These are phyloP conservation scores for Glyphotaelius pellucidus DNA, from an alignment of 2,888 invertebrate species.

Conservation along the genomic window DNA sequence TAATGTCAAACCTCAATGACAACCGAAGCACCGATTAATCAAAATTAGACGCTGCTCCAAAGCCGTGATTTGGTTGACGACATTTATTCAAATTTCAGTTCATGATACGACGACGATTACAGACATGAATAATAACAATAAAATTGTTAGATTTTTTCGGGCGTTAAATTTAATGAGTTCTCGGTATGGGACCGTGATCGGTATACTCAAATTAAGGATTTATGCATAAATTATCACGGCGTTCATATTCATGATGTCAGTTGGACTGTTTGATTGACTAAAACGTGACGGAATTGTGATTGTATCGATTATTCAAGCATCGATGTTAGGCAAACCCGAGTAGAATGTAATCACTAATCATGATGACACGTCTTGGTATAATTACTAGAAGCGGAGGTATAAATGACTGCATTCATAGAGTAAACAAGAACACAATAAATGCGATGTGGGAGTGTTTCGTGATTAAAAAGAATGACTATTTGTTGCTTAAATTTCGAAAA, in stretches of 20 bases:
- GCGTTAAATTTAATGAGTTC: constrained; percentile 2
- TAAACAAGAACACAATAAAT: not conserved
- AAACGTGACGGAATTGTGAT: not conserved
- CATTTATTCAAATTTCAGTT: not conserved
- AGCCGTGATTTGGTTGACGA: not conserved
- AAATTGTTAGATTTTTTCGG: not conserved
- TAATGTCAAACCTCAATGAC: constrained; percentile 16
- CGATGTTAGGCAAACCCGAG: not conserved
- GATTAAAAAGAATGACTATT: too few relatives aligned
- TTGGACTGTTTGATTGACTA: not conserved
- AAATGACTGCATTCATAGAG: not conserved
- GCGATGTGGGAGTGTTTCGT: too few relatives aligned
- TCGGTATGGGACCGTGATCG: not conserved
- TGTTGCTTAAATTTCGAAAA: too few relatives aligned
- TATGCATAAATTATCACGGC: not conserved
- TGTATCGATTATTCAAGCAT: not conserved
- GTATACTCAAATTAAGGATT: not conserved
- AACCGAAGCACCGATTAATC: not conserved
- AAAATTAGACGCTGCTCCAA: not conserved
- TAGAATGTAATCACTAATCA: not conserved
- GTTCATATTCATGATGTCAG: not conserved
- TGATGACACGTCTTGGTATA: not conserved
- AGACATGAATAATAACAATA: not conserved
- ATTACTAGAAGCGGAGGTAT: not conserved
- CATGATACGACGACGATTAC: not conserved